Evolutionary conservation across 2,888 invertebrate species (phyloP).

Genomic region (Latrodectus hesperus): DNA sequence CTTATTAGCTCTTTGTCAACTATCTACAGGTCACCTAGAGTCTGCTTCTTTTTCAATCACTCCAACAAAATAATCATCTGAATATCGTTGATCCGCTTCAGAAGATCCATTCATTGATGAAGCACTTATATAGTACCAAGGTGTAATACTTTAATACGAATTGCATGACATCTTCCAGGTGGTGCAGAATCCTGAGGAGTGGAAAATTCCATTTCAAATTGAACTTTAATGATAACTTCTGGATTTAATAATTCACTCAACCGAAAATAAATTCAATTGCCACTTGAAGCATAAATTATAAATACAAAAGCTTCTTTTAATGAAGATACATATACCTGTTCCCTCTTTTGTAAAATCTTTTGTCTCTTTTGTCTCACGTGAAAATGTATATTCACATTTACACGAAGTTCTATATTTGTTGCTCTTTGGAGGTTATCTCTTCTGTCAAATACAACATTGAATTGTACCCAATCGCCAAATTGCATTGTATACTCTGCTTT

Average conservation of each 20-base stretch:
- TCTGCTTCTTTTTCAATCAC: conserved; percentile 74
- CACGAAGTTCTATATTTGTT: too few relatives aligned
- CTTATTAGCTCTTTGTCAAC: conserved; percentile 73
- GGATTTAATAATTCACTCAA: conserved; percentile 93
- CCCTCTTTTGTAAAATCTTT: neutral
- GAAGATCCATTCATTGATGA: conserved; percentile 34
- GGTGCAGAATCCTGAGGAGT: too few relatives aligned
- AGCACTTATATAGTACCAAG: conserved; percentile 82
- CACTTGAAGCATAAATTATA: conserved; percentile 90
- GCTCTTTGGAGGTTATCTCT: too few relatives aligned
- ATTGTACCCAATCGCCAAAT: conserved; percentile 97
- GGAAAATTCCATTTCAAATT: conserved; percentile 94
- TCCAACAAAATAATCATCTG: too few relatives aligned
- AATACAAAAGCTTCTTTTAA: conserved; percentile 92
- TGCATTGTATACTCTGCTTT: too few relatives aligned
- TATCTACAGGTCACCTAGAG: conserved; percentile 72
- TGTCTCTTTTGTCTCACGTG: conserved; percentile 88
- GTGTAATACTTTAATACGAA: too few relatives aligned
- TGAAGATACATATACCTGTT: conserved; percentile 88
- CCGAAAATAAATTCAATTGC: conserved; percentile 87
- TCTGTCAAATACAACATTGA: conserved; percentile 95
- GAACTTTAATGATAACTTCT: conserved; percentile 81
- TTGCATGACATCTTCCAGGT: too few relatives aligned
- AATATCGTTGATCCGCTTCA: too few relatives aligned
- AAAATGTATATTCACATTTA: conserved; percentile 92